Base-by-base conservation (phyloP, 2,888 invertebrate genomes). In the Parnassius mnemosyne region DNA sequence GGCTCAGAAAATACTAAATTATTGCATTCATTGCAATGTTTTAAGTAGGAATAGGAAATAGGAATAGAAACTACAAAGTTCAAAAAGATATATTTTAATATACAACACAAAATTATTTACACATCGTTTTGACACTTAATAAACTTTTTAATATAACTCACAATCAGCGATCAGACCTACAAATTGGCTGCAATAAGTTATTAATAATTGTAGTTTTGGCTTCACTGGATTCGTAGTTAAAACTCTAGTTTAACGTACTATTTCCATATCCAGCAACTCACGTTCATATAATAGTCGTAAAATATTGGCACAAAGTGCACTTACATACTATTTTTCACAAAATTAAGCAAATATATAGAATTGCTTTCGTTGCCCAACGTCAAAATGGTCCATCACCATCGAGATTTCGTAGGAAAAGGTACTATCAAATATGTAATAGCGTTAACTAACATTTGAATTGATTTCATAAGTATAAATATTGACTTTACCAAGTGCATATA, bases 91-190 rank as follows among this genome's bases (percentile, higher is more conserved):
- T 80, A 77, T 84, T 86, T 71, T 87, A 85, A 77, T 85, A 82
- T 78, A 84, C 77, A 86, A 85, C 80, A 83, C 80, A 82, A 83
- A 78, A 83, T 83, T 87, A 87, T 86, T 84, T 87, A 85, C 85
- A 88, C 74, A 62, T 64, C 53, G 63, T 65, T 61, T 66, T 53
- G 57, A 61, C 57, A 58, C 60, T 11, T 13, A 57, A 61, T 43
- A 43, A 43, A 43, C 16, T 57, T 51, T n/a, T 49, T 25, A 52
- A 66, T 64, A 54, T 64, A 54, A 53, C 41, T 51, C 56, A 58
- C 56, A 60, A 43, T 57, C 49, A 51, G 44, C 61, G 43, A 52
- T 55, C 52, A 47, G 13, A 11, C n/a, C 51, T 16, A 53, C 57
- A 46, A 55, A 53, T 20, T 25, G 13, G 16, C 20, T 65, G 50